Conservation (phyloP, 1,140 invertebrate genomes). For the Scaptomyza graminum region DNA sequence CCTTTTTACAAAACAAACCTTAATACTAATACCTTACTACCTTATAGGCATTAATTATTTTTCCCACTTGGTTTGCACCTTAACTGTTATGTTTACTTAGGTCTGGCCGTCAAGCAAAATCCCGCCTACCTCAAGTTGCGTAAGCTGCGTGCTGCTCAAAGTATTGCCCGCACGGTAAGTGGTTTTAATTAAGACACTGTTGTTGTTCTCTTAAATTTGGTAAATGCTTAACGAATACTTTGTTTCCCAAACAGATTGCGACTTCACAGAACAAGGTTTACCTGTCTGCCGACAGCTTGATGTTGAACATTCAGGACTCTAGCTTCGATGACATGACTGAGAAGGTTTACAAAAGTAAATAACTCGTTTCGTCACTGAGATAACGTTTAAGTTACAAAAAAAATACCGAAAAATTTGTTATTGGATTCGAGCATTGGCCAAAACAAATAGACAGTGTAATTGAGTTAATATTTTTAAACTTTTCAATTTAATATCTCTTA, state of each 20-base stretch:
- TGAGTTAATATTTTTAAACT: slow-evolving; percentile 55
- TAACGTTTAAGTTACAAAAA: slow-evolving; percentile 66
- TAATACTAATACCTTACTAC: too few relatives aligned
- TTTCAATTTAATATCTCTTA: slow-evolving; percentile 53
- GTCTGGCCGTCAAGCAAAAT: slow-evolving; percentile 96
- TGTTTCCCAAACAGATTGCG: slow-evolving; percentile 89
- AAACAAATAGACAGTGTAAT: slow-evolving; percentile 57
- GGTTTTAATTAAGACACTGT: slow-evolving; percentile 9
- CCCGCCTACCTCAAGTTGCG: slow-evolving; percentile 99
- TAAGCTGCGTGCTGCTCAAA: slow-evolving; percentile 98
- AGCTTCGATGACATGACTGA: slow-evolving; percentile 95
- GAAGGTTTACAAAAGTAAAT: slow-evolving; percentile 91
- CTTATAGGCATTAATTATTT: background rate
- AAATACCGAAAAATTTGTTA: slow-evolving; percentile 35
- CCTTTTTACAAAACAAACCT: slow-evolving; percentile 86
- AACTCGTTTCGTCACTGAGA: slow-evolving; percentile 71
- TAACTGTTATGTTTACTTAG: slow-evolving; percentile 91
- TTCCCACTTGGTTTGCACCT: slow-evolving; percentile 85
- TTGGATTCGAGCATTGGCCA: slow-evolving; percentile 67
- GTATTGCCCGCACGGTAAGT: slow-evolving; percentile 96
- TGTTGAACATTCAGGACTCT: slow-evolving; percentile 98
- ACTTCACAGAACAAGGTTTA: slow-evolving; percentile 97
- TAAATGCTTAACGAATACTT: background rate
- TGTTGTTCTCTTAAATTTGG: background rate
- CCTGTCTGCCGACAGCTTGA: slow-evolving; percentile 95